A percentile compares a stretch with the other conserved stretches of the same genome.
Conservation (phyloP, 2,797 vertebrate species). For the Schizopygopsis pylzovi region DNA sequence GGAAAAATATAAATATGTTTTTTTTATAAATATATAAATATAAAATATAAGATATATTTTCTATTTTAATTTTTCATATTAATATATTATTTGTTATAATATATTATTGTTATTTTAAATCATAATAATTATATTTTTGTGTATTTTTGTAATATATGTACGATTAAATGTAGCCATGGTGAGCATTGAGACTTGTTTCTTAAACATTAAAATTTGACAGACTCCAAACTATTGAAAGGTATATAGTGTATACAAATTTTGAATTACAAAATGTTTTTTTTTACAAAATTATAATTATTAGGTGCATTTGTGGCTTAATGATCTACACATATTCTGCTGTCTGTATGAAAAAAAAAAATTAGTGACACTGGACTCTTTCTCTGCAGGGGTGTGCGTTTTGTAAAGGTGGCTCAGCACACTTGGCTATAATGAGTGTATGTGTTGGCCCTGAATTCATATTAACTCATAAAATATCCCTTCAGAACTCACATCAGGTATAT, state of each 20-base stretch:
- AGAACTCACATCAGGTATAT: slow-evolving; percentile 24
- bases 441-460: slow-evolving; percentile 1
- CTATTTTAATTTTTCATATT: no score
- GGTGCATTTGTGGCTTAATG: not conserved
- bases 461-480: slow-evolving; percentile 1
- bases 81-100: no score
- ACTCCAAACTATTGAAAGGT: no score
- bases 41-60: not conserved
- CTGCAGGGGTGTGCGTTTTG: slow-evolving; percentile 17
- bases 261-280: not conserved
- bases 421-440: slow-evolving; percentile 2
- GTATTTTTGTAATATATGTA: not conserved
- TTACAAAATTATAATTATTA: not conserved
- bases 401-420: not conserved
- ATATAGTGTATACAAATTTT: not conserved
- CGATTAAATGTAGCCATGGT: not conserved
- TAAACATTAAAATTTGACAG: not conserved
- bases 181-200: no score
- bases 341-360: not conserved
- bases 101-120: not conserved
- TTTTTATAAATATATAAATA: no score
- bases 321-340: not conserved
- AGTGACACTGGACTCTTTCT: not conserved
- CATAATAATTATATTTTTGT: not conserved
- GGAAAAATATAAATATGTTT: no score